phyloP scores from a whole-genome alignment of 2,888 invertebrate species.

The Pristionchus mayeri region DNA sequence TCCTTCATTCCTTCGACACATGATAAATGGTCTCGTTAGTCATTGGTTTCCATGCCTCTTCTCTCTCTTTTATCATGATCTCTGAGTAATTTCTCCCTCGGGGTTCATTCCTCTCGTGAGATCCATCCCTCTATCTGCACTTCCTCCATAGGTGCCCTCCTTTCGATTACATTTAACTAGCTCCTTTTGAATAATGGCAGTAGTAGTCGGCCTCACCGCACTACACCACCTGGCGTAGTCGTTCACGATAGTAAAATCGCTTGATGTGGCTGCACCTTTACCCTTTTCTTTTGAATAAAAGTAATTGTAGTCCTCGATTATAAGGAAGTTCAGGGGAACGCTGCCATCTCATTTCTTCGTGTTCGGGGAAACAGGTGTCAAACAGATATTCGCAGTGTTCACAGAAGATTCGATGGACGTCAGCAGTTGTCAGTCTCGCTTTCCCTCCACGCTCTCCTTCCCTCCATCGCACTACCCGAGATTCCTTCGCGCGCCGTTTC shows the following conservation, averaged over 20 bases:
- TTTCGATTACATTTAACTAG: too few species aligned
- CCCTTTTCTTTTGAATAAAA: too few species aligned
- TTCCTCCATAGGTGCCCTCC: too few species aligned
- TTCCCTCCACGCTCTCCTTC: neutral
- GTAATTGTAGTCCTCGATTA: too few species aligned
- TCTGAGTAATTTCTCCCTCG: neutral
- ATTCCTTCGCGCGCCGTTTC: neutral
- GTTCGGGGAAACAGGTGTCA: constrained; percentile 38
- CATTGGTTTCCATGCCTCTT: neutral
- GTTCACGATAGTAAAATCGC: too few species aligned
- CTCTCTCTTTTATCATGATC: constrained; percentile 24
- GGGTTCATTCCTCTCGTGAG: neutral
- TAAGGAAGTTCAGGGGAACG: too few species aligned
- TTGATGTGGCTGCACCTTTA: too few species aligned
- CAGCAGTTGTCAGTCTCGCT: neutral
- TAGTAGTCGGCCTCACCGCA: too few species aligned
- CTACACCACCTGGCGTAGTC: too few species aligned
- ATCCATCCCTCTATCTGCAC: too few species aligned
- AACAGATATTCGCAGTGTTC: constrained; percentile 40
- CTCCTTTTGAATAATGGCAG: too few species aligned
- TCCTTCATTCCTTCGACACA: neutral
- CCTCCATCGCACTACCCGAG: neutral
- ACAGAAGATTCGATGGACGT: neutral
- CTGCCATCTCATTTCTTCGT: too few species aligned
- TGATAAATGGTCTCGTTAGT: neutral